Evolutionary conservation across 2,888 invertebrate genomes (phyloP).

Genomic region (Diplolepis rosae): DNA sequence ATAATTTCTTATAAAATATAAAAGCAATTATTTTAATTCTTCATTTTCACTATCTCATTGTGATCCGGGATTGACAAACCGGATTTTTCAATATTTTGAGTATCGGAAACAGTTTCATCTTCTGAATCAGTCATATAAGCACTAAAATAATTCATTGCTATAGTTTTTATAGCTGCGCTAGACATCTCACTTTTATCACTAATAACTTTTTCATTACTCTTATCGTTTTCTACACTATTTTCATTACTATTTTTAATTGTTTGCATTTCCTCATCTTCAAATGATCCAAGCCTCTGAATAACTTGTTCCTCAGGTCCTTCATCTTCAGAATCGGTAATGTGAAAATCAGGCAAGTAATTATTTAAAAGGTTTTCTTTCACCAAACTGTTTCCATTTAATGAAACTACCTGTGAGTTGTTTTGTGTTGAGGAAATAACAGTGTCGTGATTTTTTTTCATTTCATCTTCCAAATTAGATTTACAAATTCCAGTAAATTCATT

Average conservation of each 20-base stretch:
- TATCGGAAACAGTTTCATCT: conserved; percentile 39
- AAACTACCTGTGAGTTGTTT: conserved; percentile 1
- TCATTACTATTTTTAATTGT: neutral
- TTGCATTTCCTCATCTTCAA: neutral
- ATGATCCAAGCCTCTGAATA: neutral
- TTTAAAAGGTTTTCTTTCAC: conserved; percentile 32
- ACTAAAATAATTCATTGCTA: conserved; percentile 47
- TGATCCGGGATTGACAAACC: conserved; percentile 56
- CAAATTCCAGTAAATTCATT: conserved; percentile 1
- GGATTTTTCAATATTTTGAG: conserved; percentile 16
- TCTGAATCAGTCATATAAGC: conserved; percentile 51
- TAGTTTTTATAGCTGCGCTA: neutral
- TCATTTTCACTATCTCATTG: conserved; percentile 55
- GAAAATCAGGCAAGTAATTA: conserved; percentile 65
- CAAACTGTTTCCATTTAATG: neutral
- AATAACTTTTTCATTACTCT: neutral
- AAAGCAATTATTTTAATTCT: conserved; percentile 42
- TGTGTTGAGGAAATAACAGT: neutral
- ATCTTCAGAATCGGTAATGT: conserved; percentile 62
- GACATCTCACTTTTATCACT: neutral
- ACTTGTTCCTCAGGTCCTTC: conserved; percentile 42
- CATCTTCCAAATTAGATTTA: conserved; percentile 48
- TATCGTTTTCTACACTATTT: neutral
- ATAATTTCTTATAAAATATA: neutral
- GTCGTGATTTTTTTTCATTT: conserved; percentile 35